phyloP scores from a whole-genome alignment of 2,888 invertebrate genomes.

The Antitype chi region DNA sequence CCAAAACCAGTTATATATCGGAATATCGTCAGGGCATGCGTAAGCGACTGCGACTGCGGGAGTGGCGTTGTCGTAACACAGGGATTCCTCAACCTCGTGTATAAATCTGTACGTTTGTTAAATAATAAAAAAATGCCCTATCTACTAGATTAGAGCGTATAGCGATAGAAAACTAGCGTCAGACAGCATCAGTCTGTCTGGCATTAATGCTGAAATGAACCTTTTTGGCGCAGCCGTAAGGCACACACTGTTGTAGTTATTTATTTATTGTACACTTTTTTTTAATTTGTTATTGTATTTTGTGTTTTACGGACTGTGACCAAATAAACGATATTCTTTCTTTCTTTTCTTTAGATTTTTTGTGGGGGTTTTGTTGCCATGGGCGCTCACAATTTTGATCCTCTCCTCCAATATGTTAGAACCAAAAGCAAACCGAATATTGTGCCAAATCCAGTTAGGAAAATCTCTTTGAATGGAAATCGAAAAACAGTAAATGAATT shows the following conservation, averaged over 20 bases:
- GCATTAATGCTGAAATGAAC: no score
- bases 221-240: no score
- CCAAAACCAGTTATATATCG: conserved; percentile 20
- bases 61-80: background rate
- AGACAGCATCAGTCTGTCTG: no score
- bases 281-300: no score
- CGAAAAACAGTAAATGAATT: background rate
- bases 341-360: no score
- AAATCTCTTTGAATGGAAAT: background rate
- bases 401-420: no score
- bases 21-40: background rate
- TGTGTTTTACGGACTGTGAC: no score
- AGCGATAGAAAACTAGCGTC: no score
- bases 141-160: background rate
- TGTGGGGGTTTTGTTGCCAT: background rate
- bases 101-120: background rate
- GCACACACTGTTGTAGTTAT: no score
- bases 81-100: background rate
- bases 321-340: no score
- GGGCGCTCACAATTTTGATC: background rate
- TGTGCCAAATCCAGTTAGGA: background rate
- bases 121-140: background rate
- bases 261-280: no score
- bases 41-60: background rate
- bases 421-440: no score